Evolutionary conservation across 1,140 invertebrate species (phyloP), one percentile per base, ranked within the genome.

Genomic region (Hycleus phaleratus): DNA sequence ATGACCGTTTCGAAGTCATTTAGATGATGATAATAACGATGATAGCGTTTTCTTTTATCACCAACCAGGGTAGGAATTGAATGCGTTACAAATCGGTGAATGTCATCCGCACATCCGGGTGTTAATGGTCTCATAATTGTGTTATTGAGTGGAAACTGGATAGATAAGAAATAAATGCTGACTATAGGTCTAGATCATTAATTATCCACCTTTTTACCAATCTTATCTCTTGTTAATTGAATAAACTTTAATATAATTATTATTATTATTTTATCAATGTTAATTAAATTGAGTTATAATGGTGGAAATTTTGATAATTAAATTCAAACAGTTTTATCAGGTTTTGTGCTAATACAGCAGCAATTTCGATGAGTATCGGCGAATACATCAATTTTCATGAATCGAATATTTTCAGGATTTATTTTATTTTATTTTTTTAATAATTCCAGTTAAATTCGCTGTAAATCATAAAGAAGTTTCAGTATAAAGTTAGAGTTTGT

Each of bases 141-240:
- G 58, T 66, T 66, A 66, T 66, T 66, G 61, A 66, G 55, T 61
- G 64, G 61, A 66, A 66, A 66, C 53, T 61, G 47, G 58, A 48
- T 26, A 59, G 64, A 66, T 66, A 66, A 66, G 64, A 64, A 32
- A 32, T 32, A 32, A 65, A 62, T 64, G 42, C 51, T 46, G 46
- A 61, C 40, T 53, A 48, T 45, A 32, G 32, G 32, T 43, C 53
- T 59, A 46, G 56, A 59, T 64, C 63, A 64, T 61, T 56, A 61
- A 64, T 64, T 64, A 64, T 46, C 55, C 57, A 59, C 53, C 51
- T 62, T 59, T 62, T 61, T 50, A 42, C 52, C 44, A 55, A 61
- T 48, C 49, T 44, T 59, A 61, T 64, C 62, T 59, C 53, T 61
- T 63, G 58, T 32, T 5, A 32, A 32, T 32, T 32, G 32, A 32